phyloP scores from a whole-genome alignment of 1,140 invertebrate genomes.

The Microplitis mediator region DNA sequence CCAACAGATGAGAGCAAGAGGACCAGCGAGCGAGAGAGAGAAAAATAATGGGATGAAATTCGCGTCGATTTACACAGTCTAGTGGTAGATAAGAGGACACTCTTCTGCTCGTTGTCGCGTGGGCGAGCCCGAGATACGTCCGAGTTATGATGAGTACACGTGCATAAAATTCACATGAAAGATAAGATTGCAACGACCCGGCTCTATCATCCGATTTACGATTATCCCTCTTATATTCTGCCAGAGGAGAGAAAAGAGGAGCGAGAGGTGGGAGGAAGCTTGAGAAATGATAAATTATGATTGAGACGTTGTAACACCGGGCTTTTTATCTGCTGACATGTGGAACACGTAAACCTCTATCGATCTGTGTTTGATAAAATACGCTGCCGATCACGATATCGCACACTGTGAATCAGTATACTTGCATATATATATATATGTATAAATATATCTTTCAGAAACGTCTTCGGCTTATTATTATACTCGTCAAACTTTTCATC shows the following conservation, averaged over 20 bases:
- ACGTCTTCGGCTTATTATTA: no score
- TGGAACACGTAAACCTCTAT: no score
- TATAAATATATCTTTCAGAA: no score
- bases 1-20: not conserved
- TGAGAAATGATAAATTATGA: no score
- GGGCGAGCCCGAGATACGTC: conserved; percentile 20
- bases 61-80: conserved; percentile 17
- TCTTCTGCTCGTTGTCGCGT: not conserved
- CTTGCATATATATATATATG: not conserved
- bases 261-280: no score
- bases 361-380: no score
- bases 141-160: conserved; percentile 30
- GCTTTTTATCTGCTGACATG: no score
- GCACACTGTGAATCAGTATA: no score
- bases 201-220: conserved; percentile 27
- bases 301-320: no score
- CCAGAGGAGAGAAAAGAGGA: no score
- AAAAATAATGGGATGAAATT: conserved; percentile 18
- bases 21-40: not conserved
- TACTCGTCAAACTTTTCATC: no score
- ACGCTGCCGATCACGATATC: no score
- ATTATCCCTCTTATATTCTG: conserved; percentile 33
- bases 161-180: conserved; percentile 21
- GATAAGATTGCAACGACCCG: conserved; percentile 1
- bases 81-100: not conserved